Evolutionary conservation across 2,797 vertebrate genomes (phyloP).

Genomic region (Monodelphis domestica): DNA sequence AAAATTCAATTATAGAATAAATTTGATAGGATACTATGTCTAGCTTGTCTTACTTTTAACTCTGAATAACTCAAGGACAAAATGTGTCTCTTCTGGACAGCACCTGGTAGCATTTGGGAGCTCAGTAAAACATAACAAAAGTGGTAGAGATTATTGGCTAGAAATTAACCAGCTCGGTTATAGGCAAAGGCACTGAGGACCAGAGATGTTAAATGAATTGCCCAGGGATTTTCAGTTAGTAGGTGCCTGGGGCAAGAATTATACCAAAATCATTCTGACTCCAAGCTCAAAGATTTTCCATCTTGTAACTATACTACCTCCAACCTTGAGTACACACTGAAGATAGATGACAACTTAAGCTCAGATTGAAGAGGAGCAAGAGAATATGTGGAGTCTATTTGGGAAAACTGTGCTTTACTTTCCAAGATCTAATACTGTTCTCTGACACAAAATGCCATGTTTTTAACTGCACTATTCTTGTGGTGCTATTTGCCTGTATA

Average conservation of each 20-base stretch:
- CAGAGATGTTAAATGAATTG: not conserved
- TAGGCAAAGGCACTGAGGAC: not conserved
- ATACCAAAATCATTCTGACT: not conserved
- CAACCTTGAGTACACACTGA: not conserved
- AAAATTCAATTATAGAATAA: constrained; percentile 42
- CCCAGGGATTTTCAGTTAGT: not conserved
- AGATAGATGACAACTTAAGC: not conserved
- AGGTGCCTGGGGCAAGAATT: not conserved
- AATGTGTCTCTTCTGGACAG: not conserved
- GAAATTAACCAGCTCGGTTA: not conserved
- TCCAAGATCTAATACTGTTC: not conserved
- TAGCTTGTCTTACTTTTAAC: constrained; percentile 15
- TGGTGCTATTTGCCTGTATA: not conserved
- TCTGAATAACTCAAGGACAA: constrained; percentile 9
- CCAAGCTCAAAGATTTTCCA: not conserved
- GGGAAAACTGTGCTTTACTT: not conserved
- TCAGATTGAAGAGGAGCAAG: not conserved
- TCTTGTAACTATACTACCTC: not conserved
- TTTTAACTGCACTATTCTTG: too few relatives aligned
- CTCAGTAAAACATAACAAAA: not conserved
- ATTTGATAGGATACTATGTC: constrained; percentile 4
- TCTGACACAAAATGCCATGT: too few relatives aligned
- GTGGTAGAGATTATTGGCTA: not conserved
- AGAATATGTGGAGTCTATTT: not conserved
- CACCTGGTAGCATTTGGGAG: not conserved